These are phyloP conservation scores for Amia ocellicauda DNA, from an alignment of 2,113 vertebrate species.

Conservation along the genomic window DNA sequence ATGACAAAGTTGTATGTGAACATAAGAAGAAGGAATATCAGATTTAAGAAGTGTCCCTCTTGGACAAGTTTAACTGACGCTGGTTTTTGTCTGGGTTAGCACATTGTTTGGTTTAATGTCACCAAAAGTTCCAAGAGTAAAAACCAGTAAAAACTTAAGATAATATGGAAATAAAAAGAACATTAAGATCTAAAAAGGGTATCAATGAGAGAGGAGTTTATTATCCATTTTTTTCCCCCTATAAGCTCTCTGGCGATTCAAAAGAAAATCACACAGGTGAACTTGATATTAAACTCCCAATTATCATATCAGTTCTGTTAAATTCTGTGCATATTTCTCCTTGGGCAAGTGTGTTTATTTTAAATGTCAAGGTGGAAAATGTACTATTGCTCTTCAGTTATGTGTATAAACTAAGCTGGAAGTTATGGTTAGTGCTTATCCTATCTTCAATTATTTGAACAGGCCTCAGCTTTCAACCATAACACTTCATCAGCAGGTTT, in stretches of 20 bases:
- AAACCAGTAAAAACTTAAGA: too few relatives aligned
- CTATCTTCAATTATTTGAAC: not conserved
- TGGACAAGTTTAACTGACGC: not conserved
- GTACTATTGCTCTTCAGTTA: not conserved
- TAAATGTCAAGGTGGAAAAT: not conserved
- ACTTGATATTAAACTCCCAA: slow-evolving; percentile 21
- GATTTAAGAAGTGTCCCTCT: not conserved
- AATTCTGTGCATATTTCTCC: not conserved
- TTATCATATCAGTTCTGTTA: slow-evolving; percentile 9
- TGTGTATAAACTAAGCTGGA: not conserved
- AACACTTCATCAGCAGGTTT: too few relatives aligned
- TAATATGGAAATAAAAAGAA: too few relatives aligned
- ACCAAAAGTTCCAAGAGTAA: too few relatives aligned
- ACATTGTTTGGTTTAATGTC: too few relatives aligned
- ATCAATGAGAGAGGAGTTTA: slow-evolving; percentile 32
- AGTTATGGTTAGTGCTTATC: not conserved
- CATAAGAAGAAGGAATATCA: slow-evolving; percentile 36
- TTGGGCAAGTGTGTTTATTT: not conserved
- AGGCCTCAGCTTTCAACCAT: not conserved
- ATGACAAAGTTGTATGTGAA: slow-evolving; percentile 44
- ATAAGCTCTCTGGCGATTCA: slow-evolving; percentile 41
- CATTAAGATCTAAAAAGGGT: not conserved
- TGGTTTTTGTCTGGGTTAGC: not conserved
- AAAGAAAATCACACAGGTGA: slow-evolving; percentile 27
- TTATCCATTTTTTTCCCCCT: slow-evolving; percentile 37